These are phyloP conservation scores for Alviniconcha marisindica DNA, from an alignment of 1,140 invertebrate species.

Conservation along the genomic window DNA sequence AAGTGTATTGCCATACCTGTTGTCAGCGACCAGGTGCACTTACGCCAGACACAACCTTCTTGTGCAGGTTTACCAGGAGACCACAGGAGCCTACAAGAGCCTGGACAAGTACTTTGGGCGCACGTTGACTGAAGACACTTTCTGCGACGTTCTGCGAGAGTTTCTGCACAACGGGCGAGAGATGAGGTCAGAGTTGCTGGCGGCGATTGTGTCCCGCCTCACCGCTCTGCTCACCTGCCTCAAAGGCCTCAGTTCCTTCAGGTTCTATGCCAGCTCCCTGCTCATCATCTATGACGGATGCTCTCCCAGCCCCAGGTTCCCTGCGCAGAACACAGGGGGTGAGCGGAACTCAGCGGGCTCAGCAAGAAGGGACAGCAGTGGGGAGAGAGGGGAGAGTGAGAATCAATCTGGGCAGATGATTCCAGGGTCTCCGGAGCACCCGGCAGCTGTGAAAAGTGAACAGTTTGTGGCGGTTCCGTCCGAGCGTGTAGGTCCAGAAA, in stretches of 20 bases:
- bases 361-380: too few species aligned
- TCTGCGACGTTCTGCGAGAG: conserved; percentile 87
- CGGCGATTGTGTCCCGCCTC: conserved; percentile 85
- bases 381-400: too few species aligned
- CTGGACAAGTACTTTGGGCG: conserved; percentile 96
- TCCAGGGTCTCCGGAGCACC: too few species aligned
- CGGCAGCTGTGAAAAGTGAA: too few species aligned
- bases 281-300: conserved; percentile 93
- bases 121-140: conserved; percentile 87
- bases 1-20: too few species aligned
- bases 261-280: conserved; percentile 96
- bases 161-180: conserved; percentile 91
- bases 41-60: too few species aligned
- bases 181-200: conserved; percentile 84
- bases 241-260: conserved; percentile 90
- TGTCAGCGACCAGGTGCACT: too few species aligned
- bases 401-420: too few species aligned
- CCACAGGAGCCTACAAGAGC: conserved; percentile 84
- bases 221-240: conserved; percentile 85
- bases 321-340: too few species aligned
- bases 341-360: not conserved
- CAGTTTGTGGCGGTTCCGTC: too few species aligned
- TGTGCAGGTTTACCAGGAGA: conserved; percentile 84
- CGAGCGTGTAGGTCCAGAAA: too few species aligned
- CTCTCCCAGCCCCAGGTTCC: not conserved